Evolutionary conservation across 2,888 invertebrate species (phyloP).

Genomic region (Acrobasis repandana): DNA sequence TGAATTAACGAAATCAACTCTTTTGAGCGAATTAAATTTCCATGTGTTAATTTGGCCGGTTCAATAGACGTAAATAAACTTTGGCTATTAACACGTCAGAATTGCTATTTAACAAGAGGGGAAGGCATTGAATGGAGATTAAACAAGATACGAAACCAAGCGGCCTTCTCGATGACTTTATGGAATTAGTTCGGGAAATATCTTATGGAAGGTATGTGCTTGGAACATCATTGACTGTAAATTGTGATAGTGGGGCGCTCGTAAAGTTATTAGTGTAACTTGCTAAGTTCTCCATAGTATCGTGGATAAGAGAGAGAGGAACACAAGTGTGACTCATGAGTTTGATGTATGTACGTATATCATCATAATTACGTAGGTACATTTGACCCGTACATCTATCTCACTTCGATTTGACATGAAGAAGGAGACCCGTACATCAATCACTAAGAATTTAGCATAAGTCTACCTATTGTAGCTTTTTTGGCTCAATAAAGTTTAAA

Average conservation of each 20-base stretch:
- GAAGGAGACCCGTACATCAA: too few relatives aligned
- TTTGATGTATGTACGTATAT: too few relatives aligned
- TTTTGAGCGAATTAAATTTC: slow-evolving; percentile 46
- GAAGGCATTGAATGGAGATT: slow-evolving; percentile 73
- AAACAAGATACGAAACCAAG: slow-evolving; percentile 71
- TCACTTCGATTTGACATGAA: too few relatives aligned
- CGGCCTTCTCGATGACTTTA: slow-evolving; percentile 70
- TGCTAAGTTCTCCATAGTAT: slow-evolving; percentile 2
- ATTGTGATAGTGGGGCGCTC: slow-evolving; percentile 36
- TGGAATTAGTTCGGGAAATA: slow-evolving; percentile 64
- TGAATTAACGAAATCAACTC: slow-evolving; percentile 10
- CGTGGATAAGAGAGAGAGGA: background rate
- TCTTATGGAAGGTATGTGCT: slow-evolving; percentile 36
- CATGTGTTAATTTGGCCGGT: slow-evolving; percentile 61
- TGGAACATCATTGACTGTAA: slow-evolving; percentile 43
- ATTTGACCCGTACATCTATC: too few relatives aligned
- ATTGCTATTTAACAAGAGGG: slow-evolving; percentile 74
- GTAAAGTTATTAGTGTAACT: slow-evolving; percentile 20
- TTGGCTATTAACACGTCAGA: slow-evolving; percentile 76
- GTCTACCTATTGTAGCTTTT: too few relatives aligned
- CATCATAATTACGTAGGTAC: too few relatives aligned
- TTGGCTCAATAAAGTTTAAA: too few relatives aligned
- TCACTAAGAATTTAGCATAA: too few relatives aligned
- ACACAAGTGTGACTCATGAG: background rate
- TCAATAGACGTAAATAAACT: slow-evolving; percentile 68